Percentiles rank a stretch among this genome's conserved stretches.
Conservation (phyloP, 2,888 invertebrate species). For the Tuta absoluta region DNA sequence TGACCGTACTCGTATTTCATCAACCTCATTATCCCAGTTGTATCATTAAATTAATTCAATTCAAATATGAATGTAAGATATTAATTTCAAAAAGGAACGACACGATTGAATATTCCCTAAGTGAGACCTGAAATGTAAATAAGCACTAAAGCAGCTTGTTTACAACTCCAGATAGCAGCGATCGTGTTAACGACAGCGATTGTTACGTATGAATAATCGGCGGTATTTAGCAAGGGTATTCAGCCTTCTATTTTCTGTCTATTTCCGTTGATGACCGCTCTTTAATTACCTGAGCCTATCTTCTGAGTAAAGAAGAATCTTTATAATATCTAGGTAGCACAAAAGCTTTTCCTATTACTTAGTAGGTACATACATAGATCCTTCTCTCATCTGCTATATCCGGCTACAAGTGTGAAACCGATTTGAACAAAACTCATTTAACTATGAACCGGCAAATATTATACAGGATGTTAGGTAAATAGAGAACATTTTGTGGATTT, state of each 20-base stretch:
- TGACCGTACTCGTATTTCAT: too few relatives aligned
- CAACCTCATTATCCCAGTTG: too few relatives aligned
- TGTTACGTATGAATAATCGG: constrained; percentile 24
- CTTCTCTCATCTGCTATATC: neutral
- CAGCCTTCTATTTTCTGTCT: constrained; percentile 15
- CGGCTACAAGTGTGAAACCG: neutral
- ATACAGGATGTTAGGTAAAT: neutral
- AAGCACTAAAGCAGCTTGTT: too few relatives aligned
- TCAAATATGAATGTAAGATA: too few relatives aligned
- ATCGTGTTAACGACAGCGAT: constrained; percentile 16
- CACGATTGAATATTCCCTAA: too few relatives aligned
- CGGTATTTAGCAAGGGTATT: constrained; percentile 21
- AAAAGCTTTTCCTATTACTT: too few relatives aligned
- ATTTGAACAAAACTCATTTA: constrained; percentile 19
- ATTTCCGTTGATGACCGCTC: neutral
- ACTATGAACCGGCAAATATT: constrained; percentile 6
- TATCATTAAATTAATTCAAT: too few relatives aligned
- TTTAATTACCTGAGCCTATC: neutral
- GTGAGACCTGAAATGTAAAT: too few relatives aligned
- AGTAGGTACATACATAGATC: neutral
- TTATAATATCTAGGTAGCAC: too few relatives aligned
- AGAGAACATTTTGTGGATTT: too few relatives aligned
- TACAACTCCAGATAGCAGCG: neutral
- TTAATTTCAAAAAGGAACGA: too few relatives aligned
- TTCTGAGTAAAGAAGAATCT: too few relatives aligned